phyloP scores from a whole-genome alignment of 35 echinoderm and acorn worm genomes.

The Anneissia japonica region DNA sequence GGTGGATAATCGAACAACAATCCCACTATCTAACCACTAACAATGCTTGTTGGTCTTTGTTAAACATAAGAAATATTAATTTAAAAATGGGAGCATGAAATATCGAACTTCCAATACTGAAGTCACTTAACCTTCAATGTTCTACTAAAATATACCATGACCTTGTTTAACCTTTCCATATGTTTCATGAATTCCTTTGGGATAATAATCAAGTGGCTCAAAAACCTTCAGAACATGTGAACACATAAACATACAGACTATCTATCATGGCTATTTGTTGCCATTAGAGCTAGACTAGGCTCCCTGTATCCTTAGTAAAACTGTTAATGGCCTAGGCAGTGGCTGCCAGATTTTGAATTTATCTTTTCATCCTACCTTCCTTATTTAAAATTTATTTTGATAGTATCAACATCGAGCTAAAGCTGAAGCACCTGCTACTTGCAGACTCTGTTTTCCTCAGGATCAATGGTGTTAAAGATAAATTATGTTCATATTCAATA shows the following conservation, averaged over 20 bases:
- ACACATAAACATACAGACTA: background rate
- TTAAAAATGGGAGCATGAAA: no score
- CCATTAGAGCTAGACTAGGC: background rate
- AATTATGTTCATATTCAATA: background rate
- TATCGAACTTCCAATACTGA: no score
- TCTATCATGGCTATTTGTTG: background rate
- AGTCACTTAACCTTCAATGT: background rate
- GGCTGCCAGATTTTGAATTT: background rate
- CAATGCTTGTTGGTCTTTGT: no score
- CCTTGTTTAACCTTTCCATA: background rate
- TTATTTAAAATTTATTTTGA: background rate
- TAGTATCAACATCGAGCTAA: background rate
- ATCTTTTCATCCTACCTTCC: background rate
- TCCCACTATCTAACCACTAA: no score
- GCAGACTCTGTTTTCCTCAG: background rate
- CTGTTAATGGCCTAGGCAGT: background rate
- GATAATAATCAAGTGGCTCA: background rate
- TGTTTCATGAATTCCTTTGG: background rate
- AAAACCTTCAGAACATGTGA: background rate
- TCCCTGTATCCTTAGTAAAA: background rate
- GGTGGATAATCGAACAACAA: no score
- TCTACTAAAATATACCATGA: background rate
- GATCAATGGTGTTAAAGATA: background rate
- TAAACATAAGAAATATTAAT: no score
- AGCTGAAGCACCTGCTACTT: background rate